Conservation (phyloP, 2,888 invertebrate species). For the Deroplatys truncata region DNA sequence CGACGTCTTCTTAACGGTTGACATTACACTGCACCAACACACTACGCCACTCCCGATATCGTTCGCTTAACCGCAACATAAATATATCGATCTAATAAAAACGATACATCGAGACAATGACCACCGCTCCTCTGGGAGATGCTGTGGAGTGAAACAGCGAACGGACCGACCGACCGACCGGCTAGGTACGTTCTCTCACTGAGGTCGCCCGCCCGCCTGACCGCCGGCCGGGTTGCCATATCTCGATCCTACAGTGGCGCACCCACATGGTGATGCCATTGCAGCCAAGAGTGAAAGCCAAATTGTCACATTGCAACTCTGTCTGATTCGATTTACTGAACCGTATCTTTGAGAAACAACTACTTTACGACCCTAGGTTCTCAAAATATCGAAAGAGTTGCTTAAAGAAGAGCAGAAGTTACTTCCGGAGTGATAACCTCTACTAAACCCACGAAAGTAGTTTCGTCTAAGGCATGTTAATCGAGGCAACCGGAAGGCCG, state of each 20-base stretch:
- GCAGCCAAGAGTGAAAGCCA: background rate
- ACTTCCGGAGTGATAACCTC: no score
- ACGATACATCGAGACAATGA: background rate
- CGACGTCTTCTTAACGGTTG: constrained; percentile 15
- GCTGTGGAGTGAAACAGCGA: background rate
- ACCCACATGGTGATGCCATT: background rate
- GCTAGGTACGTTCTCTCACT: background rate
- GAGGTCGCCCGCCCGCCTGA: background rate
- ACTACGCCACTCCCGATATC: background rate
- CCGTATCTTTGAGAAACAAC: no score
- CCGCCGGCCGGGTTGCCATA: background rate
- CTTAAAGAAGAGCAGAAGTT: no score
- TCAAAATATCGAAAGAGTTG: no score
- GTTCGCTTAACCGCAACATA: background rate
- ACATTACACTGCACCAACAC: background rate
- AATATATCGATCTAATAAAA: background rate
- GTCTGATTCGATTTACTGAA: no score
- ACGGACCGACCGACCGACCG: background rate
- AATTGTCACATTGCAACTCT: background rate
- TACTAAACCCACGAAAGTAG: no score
- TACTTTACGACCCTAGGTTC: no score
- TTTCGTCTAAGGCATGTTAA: no score
- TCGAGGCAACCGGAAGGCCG: no score
- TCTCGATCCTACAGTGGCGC: background rate
- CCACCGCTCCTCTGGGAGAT: background rate